These are phyloP conservation scores for Scaptomyza parva DNA, from an alignment of 2,888 invertebrate species.

Conservation along the genomic window DNA sequence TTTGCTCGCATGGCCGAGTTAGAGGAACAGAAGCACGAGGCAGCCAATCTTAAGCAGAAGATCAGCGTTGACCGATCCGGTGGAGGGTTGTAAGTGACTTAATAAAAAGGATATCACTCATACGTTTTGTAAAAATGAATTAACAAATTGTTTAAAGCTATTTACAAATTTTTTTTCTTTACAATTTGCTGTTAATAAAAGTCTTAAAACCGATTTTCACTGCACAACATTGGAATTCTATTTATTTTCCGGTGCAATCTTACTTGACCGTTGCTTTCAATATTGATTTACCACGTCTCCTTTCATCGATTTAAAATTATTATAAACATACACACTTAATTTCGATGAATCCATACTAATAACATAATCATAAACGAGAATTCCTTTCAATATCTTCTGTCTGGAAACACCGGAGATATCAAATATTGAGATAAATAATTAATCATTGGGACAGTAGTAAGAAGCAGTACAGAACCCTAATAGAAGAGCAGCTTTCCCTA, in stretches of 20 bases:
- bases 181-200: slow-evolving; percentile 77
- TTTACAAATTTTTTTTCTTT: slow-evolving; percentile 49
- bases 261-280: neutral
- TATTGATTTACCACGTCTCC: slow-evolving; percentile 8
- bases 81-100: slow-evolving; percentile 92
- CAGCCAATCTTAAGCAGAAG: slow-evolving; percentile 90
- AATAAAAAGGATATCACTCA: slow-evolving; percentile 13
- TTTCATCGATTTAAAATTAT: neutral
- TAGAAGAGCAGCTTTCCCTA: slow-evolving; percentile 61
- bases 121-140: slow-evolving; percentile 35
- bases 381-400: slow-evolving; percentile 28
- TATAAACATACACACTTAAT: neutral
- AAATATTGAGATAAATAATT: too few species aligned
- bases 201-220: slow-evolving; percentile 52
- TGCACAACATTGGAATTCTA: neutral
- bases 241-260: neutral
- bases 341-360: slow-evolving; percentile 37
- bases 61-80: slow-evolving; percentile 97
- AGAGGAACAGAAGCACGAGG: slow-evolving; percentile 93
- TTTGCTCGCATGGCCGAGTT: slow-evolving; percentile 97
- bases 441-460: too few species aligned
- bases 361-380: too few species aligned
- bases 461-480: slow-evolving; percentile 72
- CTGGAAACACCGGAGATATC: too few species aligned
- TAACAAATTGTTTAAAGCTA: slow-evolving; percentile 52